These are phyloP conservation scores for Lophotis ruficrista DNA, from an alignment of 2,113 vertebrate genomes.

Conservation along the genomic window DNA sequence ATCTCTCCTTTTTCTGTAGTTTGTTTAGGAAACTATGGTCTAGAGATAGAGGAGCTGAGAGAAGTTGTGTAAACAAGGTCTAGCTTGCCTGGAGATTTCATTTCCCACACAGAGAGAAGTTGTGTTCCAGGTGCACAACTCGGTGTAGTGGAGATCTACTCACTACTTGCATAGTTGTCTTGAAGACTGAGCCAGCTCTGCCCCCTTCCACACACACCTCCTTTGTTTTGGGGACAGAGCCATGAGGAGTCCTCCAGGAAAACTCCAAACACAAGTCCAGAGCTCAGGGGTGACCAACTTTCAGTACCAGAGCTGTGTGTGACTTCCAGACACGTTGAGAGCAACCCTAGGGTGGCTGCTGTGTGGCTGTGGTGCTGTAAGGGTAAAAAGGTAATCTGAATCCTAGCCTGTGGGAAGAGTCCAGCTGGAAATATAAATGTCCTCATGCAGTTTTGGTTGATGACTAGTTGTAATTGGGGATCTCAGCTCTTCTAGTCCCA, in stretches of 20 bases:
- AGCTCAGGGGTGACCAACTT: neutral
- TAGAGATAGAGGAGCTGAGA: neutral
- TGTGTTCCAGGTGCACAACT: accelerated
- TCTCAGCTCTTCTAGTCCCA: neutral
- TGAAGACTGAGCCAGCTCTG: neutral
- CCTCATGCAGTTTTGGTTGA: neutral
- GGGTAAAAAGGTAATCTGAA: neutral
- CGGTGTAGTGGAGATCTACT: neutral
- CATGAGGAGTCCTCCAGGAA: neutral
- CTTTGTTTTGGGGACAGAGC: neutral
- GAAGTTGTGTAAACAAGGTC: neutral
- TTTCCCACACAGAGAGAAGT: neutral
- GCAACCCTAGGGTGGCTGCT: neutral
- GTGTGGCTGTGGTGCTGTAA: neutral
- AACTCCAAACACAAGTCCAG: neutral
- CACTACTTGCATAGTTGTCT: neutral
- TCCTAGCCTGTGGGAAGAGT: neutral
- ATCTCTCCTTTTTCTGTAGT: neutral
- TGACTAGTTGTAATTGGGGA: neutral
- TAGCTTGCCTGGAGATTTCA: neutral
- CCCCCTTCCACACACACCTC: neutral
- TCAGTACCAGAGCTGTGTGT: neutral
- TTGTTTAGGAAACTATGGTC: conserved; percentile 5
- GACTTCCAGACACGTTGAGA: neutral
- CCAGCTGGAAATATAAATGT: neutral